A percentile compares a stretch with the other conserved stretches of the same genome.
These are phyloP conservation scores for Meleagris gallopavo DNA, from an alignment of 2,113 vertebrate species.

Conservation along the genomic window DNA sequence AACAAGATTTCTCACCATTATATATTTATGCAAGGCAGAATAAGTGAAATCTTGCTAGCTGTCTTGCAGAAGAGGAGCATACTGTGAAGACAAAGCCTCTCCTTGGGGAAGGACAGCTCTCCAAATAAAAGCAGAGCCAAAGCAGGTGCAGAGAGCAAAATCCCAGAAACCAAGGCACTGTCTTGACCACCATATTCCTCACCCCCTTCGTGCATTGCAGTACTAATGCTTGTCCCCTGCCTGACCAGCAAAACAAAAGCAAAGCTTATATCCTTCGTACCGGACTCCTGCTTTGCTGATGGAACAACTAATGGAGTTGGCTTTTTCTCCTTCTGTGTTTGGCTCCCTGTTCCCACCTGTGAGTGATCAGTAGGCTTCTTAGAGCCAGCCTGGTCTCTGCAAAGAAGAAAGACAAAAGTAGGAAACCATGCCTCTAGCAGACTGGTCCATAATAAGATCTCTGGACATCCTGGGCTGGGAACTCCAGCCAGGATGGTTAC, in stretches of 20 bases:
- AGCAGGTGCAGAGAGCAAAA: background rate
- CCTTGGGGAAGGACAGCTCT: background rate
- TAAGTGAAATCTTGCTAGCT: background rate
- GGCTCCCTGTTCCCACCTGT: background rate
- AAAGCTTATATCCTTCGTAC: conserved; percentile 51
- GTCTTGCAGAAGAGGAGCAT: background rate
- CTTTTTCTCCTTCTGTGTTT: conserved; percentile 25
- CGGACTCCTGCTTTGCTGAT: conserved; percentile 34
- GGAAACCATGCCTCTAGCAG: background rate
- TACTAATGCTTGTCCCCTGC: background rate
- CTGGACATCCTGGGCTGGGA: background rate
- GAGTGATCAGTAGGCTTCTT: conserved; percentile 22
- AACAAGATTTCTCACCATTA: background rate
- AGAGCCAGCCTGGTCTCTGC: conserved; percentile 43
- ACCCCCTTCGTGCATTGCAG: background rate
- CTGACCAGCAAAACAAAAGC: background rate
- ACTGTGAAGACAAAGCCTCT: background rate
- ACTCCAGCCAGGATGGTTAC: background rate
- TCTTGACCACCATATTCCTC: background rate
- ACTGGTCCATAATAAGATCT: background rate
- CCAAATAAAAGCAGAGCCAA: background rate
- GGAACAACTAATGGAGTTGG: background rate
- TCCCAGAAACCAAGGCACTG: background rate
- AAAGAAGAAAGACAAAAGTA: conserved; percentile 31
- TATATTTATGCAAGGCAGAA: background rate